Percentiles rank a stretch among this genome's conserved stretches.
Conservation (phyloP, 2,797 vertebrate species). For the Neostethus bicornis region DNA sequence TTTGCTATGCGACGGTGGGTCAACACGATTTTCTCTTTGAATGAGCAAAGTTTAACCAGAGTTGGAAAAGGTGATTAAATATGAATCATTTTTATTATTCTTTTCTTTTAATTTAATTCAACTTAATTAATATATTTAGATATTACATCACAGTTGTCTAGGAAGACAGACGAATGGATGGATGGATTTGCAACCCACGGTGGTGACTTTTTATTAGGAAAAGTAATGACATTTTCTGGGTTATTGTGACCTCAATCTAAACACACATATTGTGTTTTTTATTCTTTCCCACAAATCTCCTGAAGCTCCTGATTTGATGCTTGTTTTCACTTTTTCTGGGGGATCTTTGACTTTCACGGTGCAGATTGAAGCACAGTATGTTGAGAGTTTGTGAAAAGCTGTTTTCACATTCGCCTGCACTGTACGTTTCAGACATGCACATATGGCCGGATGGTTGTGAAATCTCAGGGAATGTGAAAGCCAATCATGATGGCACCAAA, state of each 20-base stretch:
- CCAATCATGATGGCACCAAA: conserved; percentile 4
- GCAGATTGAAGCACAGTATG: conserved; percentile 38
- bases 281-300: not conserved
- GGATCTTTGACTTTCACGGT: conserved; percentile 12
- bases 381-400: conserved; percentile 25
- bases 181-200: no score
- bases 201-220: no score
- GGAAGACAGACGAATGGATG: no score
- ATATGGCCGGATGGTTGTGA: conserved; percentile 25
- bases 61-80: no score
- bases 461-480: conserved; percentile 24
- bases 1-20: no score
- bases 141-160: no score
- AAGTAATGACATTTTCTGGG: no score
- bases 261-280: not conserved
- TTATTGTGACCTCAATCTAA: not conserved
- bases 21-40: no score
- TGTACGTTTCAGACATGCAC: conserved; percentile 33
- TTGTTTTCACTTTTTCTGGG: not conserved
- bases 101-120: no score
- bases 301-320: not conserved
- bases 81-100: no score
- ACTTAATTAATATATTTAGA: no score
- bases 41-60: no score
- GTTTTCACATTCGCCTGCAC: conserved; percentile 29